phyloP scores from a whole-genome alignment of 2,888 invertebrate genomes.

The Torymus auratus region DNA sequence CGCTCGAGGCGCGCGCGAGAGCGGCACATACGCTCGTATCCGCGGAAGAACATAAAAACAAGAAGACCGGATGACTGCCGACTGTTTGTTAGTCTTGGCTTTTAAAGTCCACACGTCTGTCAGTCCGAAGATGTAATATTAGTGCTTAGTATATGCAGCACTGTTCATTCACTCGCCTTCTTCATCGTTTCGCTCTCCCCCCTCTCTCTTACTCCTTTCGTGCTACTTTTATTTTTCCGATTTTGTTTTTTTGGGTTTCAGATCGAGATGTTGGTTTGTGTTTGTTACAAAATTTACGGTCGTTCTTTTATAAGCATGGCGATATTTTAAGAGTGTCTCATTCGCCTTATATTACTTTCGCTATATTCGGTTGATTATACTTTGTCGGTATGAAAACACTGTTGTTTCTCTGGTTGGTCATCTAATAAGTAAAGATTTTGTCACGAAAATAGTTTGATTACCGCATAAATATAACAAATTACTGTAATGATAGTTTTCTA shows the following conservation, averaged over 20 bases:
- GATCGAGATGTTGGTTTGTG: not conserved
- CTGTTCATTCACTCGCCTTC: conserved; percentile 65
- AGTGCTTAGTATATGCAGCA: conserved; percentile 72
- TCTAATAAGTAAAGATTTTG: too few species aligned
- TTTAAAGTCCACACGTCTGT: conserved; percentile 77
- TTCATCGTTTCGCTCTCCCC: too few species aligned
- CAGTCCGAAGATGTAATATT: conserved; percentile 76
- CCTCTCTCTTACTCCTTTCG: conserved; percentile 67
- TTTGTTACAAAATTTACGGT: too few species aligned
- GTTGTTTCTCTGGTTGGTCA: too few species aligned
- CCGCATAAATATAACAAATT: too few species aligned
- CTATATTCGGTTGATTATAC: too few species aligned
- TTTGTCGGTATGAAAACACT: too few species aligned
- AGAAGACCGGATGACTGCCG: conserved; percentile 76
- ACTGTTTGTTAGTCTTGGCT: conserved; percentile 77
- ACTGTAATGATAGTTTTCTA: too few species aligned
- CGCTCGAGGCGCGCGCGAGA: not conserved
- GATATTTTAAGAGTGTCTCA: too few species aligned
- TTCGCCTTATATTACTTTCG: too few species aligned
- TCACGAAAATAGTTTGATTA: too few species aligned
- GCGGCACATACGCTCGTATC: conserved; percentile 67
- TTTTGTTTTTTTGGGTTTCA: conserved; percentile 19
- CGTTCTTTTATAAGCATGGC: too few species aligned
- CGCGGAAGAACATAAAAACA: conserved; percentile 74
- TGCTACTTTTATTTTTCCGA: conserved; percentile 55